phyloP scores from a whole-genome alignment of 2,797 vertebrate genomes.

The Nyctalus aviator region DNA sequence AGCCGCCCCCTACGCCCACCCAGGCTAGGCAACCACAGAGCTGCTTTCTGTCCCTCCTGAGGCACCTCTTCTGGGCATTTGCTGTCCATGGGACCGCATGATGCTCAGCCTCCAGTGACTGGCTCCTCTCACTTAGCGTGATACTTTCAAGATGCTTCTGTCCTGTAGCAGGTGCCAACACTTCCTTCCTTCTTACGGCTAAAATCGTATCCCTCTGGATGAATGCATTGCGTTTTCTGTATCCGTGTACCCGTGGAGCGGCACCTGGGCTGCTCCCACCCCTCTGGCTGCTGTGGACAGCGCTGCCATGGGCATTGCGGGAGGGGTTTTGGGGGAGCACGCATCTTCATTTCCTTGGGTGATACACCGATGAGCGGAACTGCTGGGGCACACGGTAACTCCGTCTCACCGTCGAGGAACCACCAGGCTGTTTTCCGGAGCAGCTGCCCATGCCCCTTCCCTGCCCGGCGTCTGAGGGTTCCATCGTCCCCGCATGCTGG shows the following conservation, averaged over 20 bases:
- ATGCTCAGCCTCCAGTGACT: background rate
- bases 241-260: background rate
- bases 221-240: background rate
- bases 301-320: background rate
- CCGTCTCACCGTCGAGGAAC: background rate
- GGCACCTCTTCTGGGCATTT: background rate
- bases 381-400: accelerated
- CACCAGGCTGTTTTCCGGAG: background rate
- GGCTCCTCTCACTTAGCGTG: background rate
- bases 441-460: accelerated
- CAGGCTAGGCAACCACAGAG: background rate
- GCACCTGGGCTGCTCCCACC: background rate
- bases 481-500: background rate
- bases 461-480: background rate
- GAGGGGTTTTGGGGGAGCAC: background rate
- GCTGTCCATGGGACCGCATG: background rate
- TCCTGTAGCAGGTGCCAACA: accelerated
- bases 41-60: background rate
- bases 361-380: background rate
- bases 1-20: too few relatives aligned
- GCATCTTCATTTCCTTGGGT: background rate
- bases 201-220: background rate
- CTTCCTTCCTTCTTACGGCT: background rate
- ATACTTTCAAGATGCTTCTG: background rate
- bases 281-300: background rate